Evolutionary conservation across 1,140 invertebrate genomes (phyloP), one percentile per base, ranked within the genome.

Genomic region (Drosophila nebulosa): DNA sequence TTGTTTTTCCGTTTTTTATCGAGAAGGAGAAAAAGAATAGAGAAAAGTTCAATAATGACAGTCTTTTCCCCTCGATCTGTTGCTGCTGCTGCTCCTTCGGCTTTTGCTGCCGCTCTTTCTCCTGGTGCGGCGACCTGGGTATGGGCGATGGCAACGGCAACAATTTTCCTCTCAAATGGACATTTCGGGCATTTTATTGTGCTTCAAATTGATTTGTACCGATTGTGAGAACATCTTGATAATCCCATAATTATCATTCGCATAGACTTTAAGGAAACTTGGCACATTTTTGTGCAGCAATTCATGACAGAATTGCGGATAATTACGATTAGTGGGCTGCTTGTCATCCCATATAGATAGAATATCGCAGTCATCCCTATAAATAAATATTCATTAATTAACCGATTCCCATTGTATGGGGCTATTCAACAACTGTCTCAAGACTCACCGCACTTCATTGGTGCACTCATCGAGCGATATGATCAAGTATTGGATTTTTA

Each of bases 161-260:
- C 64, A 7, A 18, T 21, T 57, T 35, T n/a, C 51, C 4, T 42
- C 58, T 85, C 84, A 86, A 53, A 91, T 91, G 55, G 76, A 65
- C 78, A 88, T 88, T 72, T 91, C 90, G 22, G 90, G 83, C 83
- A 91, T 90, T 71, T 88, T 91, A 63, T 78, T 90, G 50, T 83
- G 79, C 76, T 91, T 91, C 53, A 91, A 64, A 60, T 86, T 91
- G 59, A 91, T 90, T 55, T 91, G 90, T 12, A 91, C 86, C 68
- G 80, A 90, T 75, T 91, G 90, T 58, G 90, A 91, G 69, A 91
- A 91, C 85, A 91, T 90, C 71, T 91, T 90, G 42, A 91, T 85
- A 27, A 91, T 91, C 24, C 72, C 79, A 42, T 91, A 91, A 30
- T 91, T 69, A 16, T 89, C 79, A 59, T 91, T 91, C 9, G 80